phyloP scores from a whole-genome alignment of 2,113 vertebrate genomes.

The Paraplagusia blochii region DNA sequence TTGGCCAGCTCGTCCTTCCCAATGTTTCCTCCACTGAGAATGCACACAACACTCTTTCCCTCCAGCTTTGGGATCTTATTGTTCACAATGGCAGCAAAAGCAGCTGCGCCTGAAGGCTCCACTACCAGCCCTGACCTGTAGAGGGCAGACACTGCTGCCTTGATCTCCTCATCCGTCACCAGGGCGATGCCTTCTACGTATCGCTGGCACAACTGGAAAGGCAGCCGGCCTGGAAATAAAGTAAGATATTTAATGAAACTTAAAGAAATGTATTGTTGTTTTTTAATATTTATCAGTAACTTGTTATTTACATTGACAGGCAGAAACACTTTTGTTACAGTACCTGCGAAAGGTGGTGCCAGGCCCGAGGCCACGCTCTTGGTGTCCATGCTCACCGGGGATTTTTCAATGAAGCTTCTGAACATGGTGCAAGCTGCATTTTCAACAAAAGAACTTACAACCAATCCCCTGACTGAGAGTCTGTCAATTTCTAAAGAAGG shows the following conservation, averaged over 20 bases:
- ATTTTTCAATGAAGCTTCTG: constrained; percentile 74
- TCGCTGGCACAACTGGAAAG: constrained; percentile 68
- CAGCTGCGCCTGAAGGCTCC: constrained; percentile 73
- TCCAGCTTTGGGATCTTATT: constrained; percentile 65
- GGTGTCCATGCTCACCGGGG: constrained; percentile 72
- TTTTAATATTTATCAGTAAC: no score
- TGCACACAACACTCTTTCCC: constrained; percentile 65
- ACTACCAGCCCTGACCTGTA: constrained; percentile 73
- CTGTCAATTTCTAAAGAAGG: no score
- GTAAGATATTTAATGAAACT: background rate
- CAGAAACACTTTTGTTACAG: background rate
- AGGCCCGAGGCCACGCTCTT: constrained; percentile 76
- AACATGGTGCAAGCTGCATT: constrained; percentile 77
- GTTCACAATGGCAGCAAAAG: constrained; percentile 70
- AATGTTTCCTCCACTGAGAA: constrained; percentile 77
- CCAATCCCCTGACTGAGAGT: background rate
- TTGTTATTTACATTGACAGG: background rate
- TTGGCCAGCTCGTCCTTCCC: constrained; percentile 71
- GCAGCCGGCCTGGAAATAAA: constrained; percentile 59
- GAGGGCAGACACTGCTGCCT: constrained; percentile 65
- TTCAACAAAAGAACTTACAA: constrained; percentile 6
- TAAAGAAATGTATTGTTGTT: no score
- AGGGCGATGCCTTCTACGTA: constrained; percentile 73
- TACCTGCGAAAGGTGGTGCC: constrained; percentile 77
- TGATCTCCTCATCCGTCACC: constrained; percentile 74